A percentile compares a stretch with the other conserved stretches of the same genome.
Conservation (phyloP, 37 sponge, comb jelly and placozoan genomes). For the Beroe forskalii region DNA sequence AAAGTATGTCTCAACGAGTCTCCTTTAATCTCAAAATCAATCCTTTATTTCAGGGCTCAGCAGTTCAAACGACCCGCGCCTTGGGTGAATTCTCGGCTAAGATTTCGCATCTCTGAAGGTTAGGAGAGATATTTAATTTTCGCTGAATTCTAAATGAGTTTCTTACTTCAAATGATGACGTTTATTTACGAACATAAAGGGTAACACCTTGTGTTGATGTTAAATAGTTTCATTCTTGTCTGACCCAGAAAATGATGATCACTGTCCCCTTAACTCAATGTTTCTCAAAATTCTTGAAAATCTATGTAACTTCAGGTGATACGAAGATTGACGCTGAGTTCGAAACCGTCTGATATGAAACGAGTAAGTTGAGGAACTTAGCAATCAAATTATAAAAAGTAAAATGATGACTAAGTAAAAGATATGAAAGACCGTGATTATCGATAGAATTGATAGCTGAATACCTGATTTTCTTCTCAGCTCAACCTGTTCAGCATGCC, state of each 20-base stretch:
- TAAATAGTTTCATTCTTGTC: slow-evolving; percentile 28
- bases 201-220: slow-evolving; percentile 1
- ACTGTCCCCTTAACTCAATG: neutral
- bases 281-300: neutral
- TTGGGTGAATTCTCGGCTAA: too few relatives aligned
- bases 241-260: neutral
- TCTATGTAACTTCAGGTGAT: neutral
- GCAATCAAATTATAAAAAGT: too few relatives aligned
- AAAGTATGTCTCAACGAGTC: too few relatives aligned
- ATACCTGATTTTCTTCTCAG: neutral
- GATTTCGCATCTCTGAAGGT: too few relatives aligned
- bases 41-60: too few relatives aligned
- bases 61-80: too few relatives aligned
- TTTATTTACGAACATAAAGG: neutral
- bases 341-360: neutral
- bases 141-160: neutral
- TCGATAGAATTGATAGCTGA: slow-evolving; percentile 66
- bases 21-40: too few relatives aligned
- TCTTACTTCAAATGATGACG: neutral
- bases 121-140: too few relatives aligned
- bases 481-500: too few relatives aligned
- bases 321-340: too few relatives aligned
- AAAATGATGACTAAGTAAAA: slow-evolving; percentile 55
- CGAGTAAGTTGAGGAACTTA: neutral
- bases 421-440: slow-evolving; percentile 65